A percentile compares a stretch with the other conserved stretches of the same genome.
Evolutionary conservation across 2,888 invertebrate genomes (phyloP).

Genomic region (Chydorus sphaericus): DNA sequence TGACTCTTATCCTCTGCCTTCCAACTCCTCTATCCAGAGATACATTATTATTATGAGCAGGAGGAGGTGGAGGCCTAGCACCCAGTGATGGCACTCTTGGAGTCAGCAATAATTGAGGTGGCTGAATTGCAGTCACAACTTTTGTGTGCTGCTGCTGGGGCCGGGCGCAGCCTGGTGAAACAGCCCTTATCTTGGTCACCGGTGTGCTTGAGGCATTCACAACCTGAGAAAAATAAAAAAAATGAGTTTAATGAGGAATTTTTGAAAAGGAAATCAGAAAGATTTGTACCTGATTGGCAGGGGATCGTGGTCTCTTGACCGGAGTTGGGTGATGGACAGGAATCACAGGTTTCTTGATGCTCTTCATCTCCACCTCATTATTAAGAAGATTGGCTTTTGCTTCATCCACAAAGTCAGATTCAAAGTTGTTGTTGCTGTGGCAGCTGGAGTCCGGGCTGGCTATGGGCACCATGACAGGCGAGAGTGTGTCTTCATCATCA

Average conservation of each 20-base stretch:
- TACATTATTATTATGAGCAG: too few species aligned
- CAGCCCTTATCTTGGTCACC: not conserved
- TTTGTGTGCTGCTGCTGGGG: not conserved
- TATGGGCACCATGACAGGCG: slow-evolving; percentile 9
- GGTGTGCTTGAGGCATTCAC: not conserved
- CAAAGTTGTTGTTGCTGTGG: slow-evolving; percentile 7
- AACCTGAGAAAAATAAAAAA: not conserved
- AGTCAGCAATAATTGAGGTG: too few species aligned
- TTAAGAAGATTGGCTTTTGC: not conserved
- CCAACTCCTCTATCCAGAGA: too few species aligned
- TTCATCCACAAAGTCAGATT: not conserved
- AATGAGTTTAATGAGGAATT: not conserved
- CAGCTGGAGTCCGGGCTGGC: slow-evolving; percentile 6
- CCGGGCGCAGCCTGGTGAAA: not conserved
- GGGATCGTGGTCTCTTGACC: slow-evolving; percentile 6
- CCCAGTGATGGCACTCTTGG: too few species aligned
- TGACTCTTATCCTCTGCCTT: not conserved
- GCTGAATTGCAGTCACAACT: not conserved
- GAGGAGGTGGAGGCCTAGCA: not conserved
- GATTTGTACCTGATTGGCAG: not conserved
- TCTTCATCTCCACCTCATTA: not conserved
- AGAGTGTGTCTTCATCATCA: slow-evolving; percentile 11
- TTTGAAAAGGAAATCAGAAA: not conserved
- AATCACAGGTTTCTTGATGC: not conserved
- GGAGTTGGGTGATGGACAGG: not conserved